Conservation (phyloP, 2,113 vertebrate genomes). For the Cichladusa arquata region DNA sequence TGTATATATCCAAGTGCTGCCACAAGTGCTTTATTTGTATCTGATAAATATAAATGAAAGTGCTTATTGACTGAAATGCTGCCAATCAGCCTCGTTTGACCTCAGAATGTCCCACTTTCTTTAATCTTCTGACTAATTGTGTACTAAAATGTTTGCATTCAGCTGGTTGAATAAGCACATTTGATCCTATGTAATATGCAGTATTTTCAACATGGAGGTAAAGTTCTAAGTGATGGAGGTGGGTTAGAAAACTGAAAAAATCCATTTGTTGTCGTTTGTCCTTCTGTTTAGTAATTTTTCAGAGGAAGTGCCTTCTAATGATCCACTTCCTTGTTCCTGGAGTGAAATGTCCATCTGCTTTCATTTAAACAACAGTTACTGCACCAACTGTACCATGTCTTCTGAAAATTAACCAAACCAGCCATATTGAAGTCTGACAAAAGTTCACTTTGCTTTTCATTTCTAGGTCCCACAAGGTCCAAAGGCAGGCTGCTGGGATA, state of each 20-base stretch:
- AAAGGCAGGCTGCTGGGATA: neutral
- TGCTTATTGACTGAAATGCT: neutral
- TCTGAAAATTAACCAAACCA: neutral
- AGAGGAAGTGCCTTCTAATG: neutral
- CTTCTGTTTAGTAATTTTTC: neutral
- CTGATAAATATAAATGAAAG: neutral
- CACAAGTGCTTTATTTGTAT: neutral
- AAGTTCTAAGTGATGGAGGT: neutral
- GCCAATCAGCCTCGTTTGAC: neutral
- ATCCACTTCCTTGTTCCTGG: neutral
- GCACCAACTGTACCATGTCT: neutral
- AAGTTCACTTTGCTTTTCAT: neutral
- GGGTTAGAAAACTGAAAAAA: neutral
- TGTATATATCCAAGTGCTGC: neutral
- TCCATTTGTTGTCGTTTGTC: neutral
- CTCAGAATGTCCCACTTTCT: neutral
- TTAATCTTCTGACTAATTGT: neutral
- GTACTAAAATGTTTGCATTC: neutral
- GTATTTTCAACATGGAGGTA: neutral
- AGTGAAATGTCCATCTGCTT: neutral
- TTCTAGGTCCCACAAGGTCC: conserved; percentile 72
- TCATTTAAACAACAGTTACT: neutral
- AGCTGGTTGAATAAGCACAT: neutral
- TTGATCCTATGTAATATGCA: neutral
- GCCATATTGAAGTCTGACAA: neutral